Evolutionary conservation across 2,113 vertebrate species (phyloP).

Genomic region (Gymnarchus niloticus): DNA sequence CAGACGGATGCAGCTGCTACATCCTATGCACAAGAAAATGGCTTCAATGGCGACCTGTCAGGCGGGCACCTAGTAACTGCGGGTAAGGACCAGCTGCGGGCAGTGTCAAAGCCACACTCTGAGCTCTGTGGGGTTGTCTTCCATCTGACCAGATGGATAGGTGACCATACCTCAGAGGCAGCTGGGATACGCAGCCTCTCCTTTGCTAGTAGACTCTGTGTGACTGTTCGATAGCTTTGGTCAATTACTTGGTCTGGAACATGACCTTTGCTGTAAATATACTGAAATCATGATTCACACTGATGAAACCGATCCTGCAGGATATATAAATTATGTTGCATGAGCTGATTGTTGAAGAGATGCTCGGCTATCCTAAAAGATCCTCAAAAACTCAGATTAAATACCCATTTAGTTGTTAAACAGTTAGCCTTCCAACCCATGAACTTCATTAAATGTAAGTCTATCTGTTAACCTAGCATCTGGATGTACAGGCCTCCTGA

Average conservation of each 20-base stretch:
- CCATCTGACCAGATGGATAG: not conserved
- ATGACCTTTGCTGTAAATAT: no score
- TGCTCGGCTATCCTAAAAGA: not conserved
- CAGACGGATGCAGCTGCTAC: constrained; percentile 61
- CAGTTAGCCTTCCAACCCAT: not conserved
- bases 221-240: not conserved
- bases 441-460: not conserved
- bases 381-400: not conserved
- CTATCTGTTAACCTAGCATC: no score
- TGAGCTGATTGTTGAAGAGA: no score
- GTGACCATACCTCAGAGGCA: not conserved
- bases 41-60: constrained; percentile 86
- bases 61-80: constrained; percentile 79
- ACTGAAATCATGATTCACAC: not conserved
- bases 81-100: constrained; percentile 66
- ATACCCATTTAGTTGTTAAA: not conserved
- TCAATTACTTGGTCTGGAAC: no score
- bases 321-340: not conserved
- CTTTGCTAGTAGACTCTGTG: not conserved
- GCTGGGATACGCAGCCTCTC: not conserved
- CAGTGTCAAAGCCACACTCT: not conserved
- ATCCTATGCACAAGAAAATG: constrained; percentile 82
- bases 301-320: not conserved
- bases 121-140: not conserved
- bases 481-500: not conserved